These are phyloP conservation scores for Corapipo altera DNA, from an alignment of 2,113 vertebrate species.

Conservation along the genomic window DNA sequence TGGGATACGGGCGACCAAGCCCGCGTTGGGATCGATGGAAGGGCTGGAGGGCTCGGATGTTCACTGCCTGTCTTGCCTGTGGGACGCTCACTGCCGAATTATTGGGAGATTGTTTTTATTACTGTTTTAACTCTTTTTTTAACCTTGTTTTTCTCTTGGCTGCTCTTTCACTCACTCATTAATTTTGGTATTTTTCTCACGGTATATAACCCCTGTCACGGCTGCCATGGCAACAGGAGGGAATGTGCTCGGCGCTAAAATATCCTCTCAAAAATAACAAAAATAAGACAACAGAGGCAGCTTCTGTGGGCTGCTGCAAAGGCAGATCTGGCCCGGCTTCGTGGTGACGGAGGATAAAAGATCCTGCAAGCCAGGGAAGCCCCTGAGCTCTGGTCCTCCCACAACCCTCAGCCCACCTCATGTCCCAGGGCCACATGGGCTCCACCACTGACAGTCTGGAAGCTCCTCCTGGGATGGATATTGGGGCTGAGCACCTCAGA, in stretches of 20 bases:
- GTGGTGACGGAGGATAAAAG: slow-evolving; percentile 16
- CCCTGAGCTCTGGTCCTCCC: not conserved
- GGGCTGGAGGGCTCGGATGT: not conserved
- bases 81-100: slow-evolving; percentile 67
- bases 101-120: slow-evolving; percentile 76
- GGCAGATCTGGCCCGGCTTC: slow-evolving; percentile 30
- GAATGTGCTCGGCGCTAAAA: slow-evolving; percentile 81
- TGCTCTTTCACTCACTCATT: slow-evolving; percentile 83
- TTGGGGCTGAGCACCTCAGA: not conserved
- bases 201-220: slow-evolving; percentile 84
- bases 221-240: slow-evolving; percentile 84
- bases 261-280: slow-evolving; percentile 87
- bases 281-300: slow-evolving; percentile 80
- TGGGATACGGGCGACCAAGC: rapidly evolving
- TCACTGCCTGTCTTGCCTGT: not conserved
- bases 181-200: slow-evolving; percentile 88
- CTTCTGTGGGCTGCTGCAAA: slow-evolving; percentile 64
- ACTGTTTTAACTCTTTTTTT: slow-evolving; percentile 82
- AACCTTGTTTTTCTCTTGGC: slow-evolving; percentile 79
- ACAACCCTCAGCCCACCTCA: rapidly evolving
- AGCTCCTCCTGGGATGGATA: not conserved
- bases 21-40: rapidly evolving
- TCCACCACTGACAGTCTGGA: not conserved
- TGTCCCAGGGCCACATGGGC: not conserved
- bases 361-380: slow-evolving; percentile 24